phyloP scores from a whole-genome alignment of 2,113 vertebrate species.

The Tretioscincus oriximinensis region DNA sequence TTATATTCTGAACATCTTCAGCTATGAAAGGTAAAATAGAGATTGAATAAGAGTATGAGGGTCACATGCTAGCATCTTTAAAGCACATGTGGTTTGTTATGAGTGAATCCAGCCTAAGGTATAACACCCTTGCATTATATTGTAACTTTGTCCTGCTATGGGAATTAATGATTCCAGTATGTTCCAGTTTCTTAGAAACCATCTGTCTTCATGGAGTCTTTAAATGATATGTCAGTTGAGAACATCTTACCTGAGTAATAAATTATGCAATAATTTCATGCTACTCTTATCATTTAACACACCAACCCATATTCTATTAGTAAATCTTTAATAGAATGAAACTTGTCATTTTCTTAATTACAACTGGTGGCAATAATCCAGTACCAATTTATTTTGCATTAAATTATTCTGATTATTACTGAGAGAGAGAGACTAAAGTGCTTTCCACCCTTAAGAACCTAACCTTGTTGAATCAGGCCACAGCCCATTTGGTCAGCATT shows the following conservation, averaged over 20 bases:
- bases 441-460: too few species aligned
- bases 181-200: neutral
- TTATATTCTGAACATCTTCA: too few species aligned
- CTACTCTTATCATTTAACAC: neutral
- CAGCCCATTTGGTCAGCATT: too few species aligned
- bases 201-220: neutral
- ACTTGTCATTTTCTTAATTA: slow-evolving; percentile 2
- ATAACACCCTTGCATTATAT: neutral
- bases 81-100: too few species aligned
- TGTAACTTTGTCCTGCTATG: neutral
- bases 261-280: neutral
- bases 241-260: neutral
- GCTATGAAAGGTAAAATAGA: too few species aligned
- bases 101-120: too few species aligned
- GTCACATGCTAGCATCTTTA: too few species aligned
- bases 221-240: neutral
- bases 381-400: slow-evolving; percentile 5
- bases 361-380: slow-evolving; percentile 2
- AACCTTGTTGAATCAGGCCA: too few species aligned
- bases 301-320: neutral
- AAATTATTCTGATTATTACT: slow-evolving; percentile 1
- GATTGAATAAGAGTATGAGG: too few species aligned
- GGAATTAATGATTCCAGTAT: neutral
- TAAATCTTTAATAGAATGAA: neutral
- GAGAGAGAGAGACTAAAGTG: too few species aligned